These are phyloP conservation scores for Morpho helenor DNA, from an alignment of 2,888 invertebrate species.

Conservation along the genomic window DNA sequence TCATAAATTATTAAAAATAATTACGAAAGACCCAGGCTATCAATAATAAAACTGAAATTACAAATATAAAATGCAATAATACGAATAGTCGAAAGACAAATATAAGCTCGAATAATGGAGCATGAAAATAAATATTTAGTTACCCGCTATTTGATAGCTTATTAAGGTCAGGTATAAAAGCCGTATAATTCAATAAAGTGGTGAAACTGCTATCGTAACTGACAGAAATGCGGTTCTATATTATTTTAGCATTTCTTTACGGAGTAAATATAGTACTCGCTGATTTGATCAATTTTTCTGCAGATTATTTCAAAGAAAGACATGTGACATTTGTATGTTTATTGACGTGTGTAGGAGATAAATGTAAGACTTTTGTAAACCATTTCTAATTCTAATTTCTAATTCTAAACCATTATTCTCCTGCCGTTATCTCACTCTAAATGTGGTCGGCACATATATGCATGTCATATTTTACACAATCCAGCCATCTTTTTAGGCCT, in stretches of 20 bases:
- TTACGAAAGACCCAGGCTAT: too few species aligned
- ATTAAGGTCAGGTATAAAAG: conserved; percentile 13
- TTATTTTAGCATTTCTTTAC: conserved; percentile 19
- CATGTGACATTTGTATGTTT: conserved; percentile 34
- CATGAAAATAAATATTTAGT: too few species aligned
- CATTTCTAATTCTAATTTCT: too few species aligned
- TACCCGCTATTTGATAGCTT: conserved; percentile 8
- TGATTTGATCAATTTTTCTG: conserved; percentile 28
- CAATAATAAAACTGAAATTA: too few species aligned
- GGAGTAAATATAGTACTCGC: conserved; percentile 23
- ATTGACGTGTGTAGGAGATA: conserved; percentile 33
- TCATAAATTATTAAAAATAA: too few species aligned
- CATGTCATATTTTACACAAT: too few species aligned
- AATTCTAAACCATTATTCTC: neutral
- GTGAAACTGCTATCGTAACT: neutral
- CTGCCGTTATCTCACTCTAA: too few species aligned
- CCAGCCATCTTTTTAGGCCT: too few species aligned
- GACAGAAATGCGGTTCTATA: conserved; percentile 3
- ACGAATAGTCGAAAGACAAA: too few species aligned
- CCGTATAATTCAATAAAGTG: neutral
- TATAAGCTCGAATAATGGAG: too few species aligned
- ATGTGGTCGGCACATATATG: too few species aligned
- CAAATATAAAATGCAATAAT: too few species aligned
- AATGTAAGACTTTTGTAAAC: conserved; percentile 2
- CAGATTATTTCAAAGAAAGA: conserved; percentile 41